Base-by-base conservation (phyloP, 2,797 vertebrate genomes). In the Sternarchorhynchus goeldii region DNA sequence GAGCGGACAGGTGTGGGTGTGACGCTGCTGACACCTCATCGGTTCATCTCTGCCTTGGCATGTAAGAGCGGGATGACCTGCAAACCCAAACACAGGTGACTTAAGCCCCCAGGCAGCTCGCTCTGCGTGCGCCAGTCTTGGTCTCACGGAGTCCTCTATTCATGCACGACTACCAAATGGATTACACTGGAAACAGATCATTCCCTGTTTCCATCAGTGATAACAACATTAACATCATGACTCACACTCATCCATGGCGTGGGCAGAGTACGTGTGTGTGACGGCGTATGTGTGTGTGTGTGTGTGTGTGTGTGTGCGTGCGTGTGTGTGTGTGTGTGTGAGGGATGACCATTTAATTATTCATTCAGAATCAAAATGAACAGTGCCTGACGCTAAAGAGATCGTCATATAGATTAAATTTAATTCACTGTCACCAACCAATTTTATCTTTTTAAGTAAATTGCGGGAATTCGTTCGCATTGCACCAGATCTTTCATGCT, bases 11-110 rank as follows among this genome's bases (percentile, higher is more conserved):
- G 20, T 82, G 45, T 78, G 29, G 62, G 29, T 21, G 68, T 16
- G 41, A 36, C 66, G 29, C 78, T 75, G 14, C 0, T 79, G 85
- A 68, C 65, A 68, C 71, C 25, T 93, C 91, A 91, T 84, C 87
- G 83, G 60, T 83, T 85, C 89, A 90, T 92, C 82, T 76, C 85
- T 60, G 72, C 25, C 10, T 73, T 72, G 58, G 55, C 77, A 57
- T 57, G 29, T 56, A n/a, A 58, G 66, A 76, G 60, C 66, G 85
- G 79, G 75, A 64, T 81, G 12, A 25, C 82, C 93, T 92, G 87
- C 79, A 85, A 80, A 84, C 63, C 76, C 16, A 80, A 0, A 68
- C 57, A 80, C 18, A 12, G 45, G 45, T 14, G 45, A 50, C 45
- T 50, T 50, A 50, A 50, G 45, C 45, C 45, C 10, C 45, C 8